Evolutionary conservation across 2,888 invertebrate species (phyloP), one percentile per base, ranked within the genome.

Genomic region (Byasa hedistus): DNA sequence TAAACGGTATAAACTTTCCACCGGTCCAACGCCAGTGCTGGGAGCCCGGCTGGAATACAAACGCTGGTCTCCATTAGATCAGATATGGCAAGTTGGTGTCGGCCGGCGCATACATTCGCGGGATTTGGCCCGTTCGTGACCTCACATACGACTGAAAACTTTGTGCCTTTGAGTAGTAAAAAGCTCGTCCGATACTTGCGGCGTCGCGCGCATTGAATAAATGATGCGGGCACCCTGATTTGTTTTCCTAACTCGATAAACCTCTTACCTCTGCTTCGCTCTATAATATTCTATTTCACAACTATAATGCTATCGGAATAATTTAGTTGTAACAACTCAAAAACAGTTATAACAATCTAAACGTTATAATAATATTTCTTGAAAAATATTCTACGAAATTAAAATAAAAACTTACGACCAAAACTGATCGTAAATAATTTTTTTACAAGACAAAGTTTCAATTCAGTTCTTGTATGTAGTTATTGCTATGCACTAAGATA

Each of bases 81-180:
- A 76, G 76, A 79, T 78, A 76, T 76, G 72, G 70, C 71, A 56
- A 63, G 66, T 61, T 66, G 65, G 68, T 66, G 60, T 68, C 70
- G 59, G 69, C 65, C 76, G 69, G 73, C 73, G 78, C 82, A 83
- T 83, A 83, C 73, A 83, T 82, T 81, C 74, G 65, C 69, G 62
- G 80, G 84, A 77, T 84, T 83, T 82, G 75, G 66, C 65, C 69
- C 71, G 74, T 72, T 72, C 81, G 79, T 81, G 82, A 81, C 80
- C 82, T 71, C 68, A 77, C 83, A 82, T 80, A 75, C 73, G 67
- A 64, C 63, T 64, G 55, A 51, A 64, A 67, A 67, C 67, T 67
- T 64, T 64, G 63, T 39, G 63, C 52, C 64, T 64, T 61, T 64
- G 64, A 64, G 60, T 64, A 64, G 39, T 64, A 67, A 67, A 67